Evolutionary conservation across 23 tunicate genomes (phyloP).

Genomic region (Pegea sp.): DNA sequence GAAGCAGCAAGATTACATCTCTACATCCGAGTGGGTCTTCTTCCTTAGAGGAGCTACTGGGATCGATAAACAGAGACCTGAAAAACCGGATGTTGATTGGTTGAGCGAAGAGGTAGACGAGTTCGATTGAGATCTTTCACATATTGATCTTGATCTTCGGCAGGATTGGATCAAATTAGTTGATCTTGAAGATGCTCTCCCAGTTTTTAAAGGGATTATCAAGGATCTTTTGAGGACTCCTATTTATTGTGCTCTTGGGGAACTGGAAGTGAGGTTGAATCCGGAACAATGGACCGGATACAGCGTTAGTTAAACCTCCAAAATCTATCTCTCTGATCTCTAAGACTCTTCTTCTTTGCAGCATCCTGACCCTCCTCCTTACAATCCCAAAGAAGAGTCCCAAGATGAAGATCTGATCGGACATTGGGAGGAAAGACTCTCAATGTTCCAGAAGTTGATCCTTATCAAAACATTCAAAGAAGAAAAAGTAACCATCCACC

Average conservation of each 20-base stretch:
- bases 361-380: conserved; percentile 38
- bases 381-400: conserved; percentile 8
- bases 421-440: conserved; percentile 89
- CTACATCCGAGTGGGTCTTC: conserved; percentile 49
- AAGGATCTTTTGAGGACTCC: conserved; percentile 68
- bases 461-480: conserved; percentile 61
- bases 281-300: conserved; percentile 41
- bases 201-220: conserved; percentile 37
- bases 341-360: background rate
- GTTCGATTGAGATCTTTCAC: background rate
- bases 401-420: conserved; percentile 32
- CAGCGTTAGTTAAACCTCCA: conserved; percentile 21
- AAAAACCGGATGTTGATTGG: conserved; percentile 63
- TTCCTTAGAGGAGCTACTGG: conserved; percentile 79
- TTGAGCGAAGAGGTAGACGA: conserved; percentile 41
- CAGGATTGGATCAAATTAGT: conserved; percentile 64
- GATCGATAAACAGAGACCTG: conserved; percentile 50
- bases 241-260: conserved; percentile 77
- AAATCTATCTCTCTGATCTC: background rate
- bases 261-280: conserved; percentile 65
- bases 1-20: conserved; percentile 10
- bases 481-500: conserved; percentile 23
- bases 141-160: background rate
- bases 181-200: conserved; percentile 44
- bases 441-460: conserved; percentile 77